Evolutionary conservation across 2,797 vertebrate genomes (phyloP), one percentile per base, ranked within the genome.

Genomic region (Anabas testudineus): DNA sequence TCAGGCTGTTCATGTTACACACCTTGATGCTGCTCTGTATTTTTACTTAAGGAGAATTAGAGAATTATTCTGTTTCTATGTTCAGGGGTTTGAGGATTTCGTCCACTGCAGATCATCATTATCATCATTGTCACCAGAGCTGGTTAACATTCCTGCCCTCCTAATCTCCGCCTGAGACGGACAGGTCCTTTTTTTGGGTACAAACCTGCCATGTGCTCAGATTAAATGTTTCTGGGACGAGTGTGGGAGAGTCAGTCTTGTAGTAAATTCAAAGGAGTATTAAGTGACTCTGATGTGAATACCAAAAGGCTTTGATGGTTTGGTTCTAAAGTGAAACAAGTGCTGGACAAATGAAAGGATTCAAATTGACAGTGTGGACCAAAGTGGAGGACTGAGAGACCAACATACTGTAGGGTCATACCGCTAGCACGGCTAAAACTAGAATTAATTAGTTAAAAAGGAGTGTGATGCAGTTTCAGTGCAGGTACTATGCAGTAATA

Each of bases 131-230:
- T 6, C 53, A 64, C 9, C 22, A 28, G 67, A 66, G 65, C 54
- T 60, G 63, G 57, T 80, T 76, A 68, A 89, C 83, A 87, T 88
- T 86, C 85, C 84, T 70, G 54, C 4, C 39, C 41, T 75, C 45
- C 46, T 91, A 87, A 88, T 84, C 84, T 81, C 74, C 53, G 42
- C 45, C 15, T 41, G n/a, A n/a, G 49, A 61, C 26, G 8, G 37
- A 73, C 57, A 26, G 56, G 34, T 82, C 4, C 74, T 59, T 84
- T 41, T 60, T 60, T 54, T 68, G 47, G 51, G 73, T 49, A 41
- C 47, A 46, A 60, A 76, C 26, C 59, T 74, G 63, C 79, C 84
- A 83, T 83, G 87, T 82, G 87, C 81, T 86, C 82, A 59, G 88
- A 90, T 87, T 86, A 85, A 81, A 67, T 63, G 39, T 75, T 45